phyloP scores from a whole-genome alignment of 2,888 invertebrate species.

The Schizaphis graminum region DNA sequence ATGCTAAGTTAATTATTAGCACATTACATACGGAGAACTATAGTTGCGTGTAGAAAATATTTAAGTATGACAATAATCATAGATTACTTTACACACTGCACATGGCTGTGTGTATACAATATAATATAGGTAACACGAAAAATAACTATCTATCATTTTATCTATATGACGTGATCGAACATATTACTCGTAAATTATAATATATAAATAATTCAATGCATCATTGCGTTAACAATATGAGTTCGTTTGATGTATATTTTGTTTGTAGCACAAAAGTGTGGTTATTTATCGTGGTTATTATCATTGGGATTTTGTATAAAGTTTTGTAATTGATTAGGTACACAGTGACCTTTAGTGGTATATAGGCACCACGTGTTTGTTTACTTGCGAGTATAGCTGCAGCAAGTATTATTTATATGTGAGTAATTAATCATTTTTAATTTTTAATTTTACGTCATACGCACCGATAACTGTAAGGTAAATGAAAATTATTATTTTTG shows the following conservation, averaged over 20 bases:
- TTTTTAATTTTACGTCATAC: not conserved
- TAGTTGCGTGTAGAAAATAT: not conserved
- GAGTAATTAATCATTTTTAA: not conserved
- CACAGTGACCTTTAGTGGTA: not conserved
- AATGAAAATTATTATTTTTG: not conserved
- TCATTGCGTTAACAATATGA: not conserved
- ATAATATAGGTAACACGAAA: not conserved
- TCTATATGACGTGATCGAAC: not conserved
- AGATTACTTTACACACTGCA: not conserved
- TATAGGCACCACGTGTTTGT: not conserved
- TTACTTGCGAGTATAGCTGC: not conserved
- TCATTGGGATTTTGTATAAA: not conserved
- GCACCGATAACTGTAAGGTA: not conserved
- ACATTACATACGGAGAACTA: not conserved
- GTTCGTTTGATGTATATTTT: not conserved
- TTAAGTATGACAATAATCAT: not conserved
- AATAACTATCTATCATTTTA: not conserved
- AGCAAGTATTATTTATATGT: not conserved
- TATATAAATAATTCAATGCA: not conserved
- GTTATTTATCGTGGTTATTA: not conserved
- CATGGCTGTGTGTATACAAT: not conserved
- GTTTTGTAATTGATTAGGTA: conserved; percentile 9
- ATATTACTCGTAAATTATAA: not conserved
- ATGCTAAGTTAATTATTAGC: not conserved
- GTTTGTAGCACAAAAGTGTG: not conserved